Evolutionary conservation across 2,888 invertebrate species (phyloP).

Genomic region (Dichetophora obliterata): DNA sequence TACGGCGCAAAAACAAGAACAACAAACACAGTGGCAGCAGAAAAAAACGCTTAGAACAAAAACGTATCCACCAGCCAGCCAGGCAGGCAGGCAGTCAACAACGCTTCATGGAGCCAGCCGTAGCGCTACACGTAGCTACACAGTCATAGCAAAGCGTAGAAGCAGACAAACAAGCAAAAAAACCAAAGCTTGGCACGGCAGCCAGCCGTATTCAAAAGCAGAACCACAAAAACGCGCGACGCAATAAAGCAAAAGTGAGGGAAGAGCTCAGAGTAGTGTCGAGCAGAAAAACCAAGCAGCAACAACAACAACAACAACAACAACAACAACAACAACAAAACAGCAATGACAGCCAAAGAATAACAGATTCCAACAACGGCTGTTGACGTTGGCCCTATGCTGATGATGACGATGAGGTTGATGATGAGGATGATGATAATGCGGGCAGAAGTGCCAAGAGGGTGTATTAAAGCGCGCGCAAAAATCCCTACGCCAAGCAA

Average conservation of each 20-base stretch:
- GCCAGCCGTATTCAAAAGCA: conserved; percentile 21
- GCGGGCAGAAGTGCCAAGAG: no score
- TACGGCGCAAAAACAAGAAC: conserved; percentile 41
- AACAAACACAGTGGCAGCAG: conserved; percentile 21
- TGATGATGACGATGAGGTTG: conserved; percentile 2
- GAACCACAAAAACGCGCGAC: conserved; percentile 16
- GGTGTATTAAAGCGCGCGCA: conserved; percentile 37
- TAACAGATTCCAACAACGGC: not conserved
- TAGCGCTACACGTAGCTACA: conserved; percentile 28
- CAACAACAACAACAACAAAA: no score
- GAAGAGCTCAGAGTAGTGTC: no score
- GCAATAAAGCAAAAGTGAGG: conserved; percentile 1
- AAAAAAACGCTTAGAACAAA: conserved; percentile 31
- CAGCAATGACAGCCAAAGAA: no score
- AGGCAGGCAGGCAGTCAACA: conserved; percentile 3
- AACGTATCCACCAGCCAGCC: not conserved
- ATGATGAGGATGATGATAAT: not conserved
- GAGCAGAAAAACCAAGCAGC: not conserved
- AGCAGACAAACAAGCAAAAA: not conserved
- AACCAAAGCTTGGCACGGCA: conserved; percentile 1
- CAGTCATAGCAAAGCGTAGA: not conserved
- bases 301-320: not conserved
- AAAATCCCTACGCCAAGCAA: conserved; percentile 31
- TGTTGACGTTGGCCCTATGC: not conserved
- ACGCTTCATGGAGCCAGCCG: conserved; percentile 1